These are phyloP conservation scores for Acleris literana DNA, from an alignment of 2,888 invertebrate species.

Conservation along the genomic window DNA sequence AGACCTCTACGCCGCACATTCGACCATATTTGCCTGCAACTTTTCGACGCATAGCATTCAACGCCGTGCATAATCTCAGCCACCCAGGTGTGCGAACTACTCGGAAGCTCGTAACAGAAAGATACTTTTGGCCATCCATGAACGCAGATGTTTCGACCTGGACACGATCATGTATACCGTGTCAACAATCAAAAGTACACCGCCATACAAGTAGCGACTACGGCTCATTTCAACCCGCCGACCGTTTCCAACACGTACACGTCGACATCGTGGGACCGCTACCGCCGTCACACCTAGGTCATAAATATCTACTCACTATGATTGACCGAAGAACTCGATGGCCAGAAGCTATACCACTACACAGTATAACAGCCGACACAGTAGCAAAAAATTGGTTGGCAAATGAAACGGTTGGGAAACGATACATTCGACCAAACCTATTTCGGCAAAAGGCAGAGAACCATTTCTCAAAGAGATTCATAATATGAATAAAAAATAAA, in stretches of 20 bases:
- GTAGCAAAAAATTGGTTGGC: constrained; percentile 42
- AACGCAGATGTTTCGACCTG: too few species aligned
- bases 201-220: constrained; percentile 37
- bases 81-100: too few species aligned
- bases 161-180: background rate
- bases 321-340: constrained; percentile 38
- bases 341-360: constrained; percentile 29
- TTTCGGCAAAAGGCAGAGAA: too few species aligned
- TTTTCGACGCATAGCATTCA: too few species aligned
- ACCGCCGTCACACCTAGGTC: constrained; percentile 37
- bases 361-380: constrained; percentile 44
- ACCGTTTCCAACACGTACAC: constrained; percentile 37
- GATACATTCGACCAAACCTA: too few species aligned
- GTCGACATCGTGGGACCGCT: constrained; percentile 37
- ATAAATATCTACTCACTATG: constrained; percentile 38
- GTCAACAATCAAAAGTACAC: constrained; percentile 39
- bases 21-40: background rate
- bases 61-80: too few species aligned
- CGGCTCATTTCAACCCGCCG: constrained; percentile 21
- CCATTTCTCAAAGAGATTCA: too few species aligned
- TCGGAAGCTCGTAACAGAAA: too few species aligned
- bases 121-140: too few species aligned
- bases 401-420: too few species aligned
- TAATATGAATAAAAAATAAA: too few species aligned
- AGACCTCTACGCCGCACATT: background rate